These are phyloP conservation scores for Actenoides hombroni DNA, from an alignment of 2,113 vertebrate species.

Conservation along the genomic window DNA sequence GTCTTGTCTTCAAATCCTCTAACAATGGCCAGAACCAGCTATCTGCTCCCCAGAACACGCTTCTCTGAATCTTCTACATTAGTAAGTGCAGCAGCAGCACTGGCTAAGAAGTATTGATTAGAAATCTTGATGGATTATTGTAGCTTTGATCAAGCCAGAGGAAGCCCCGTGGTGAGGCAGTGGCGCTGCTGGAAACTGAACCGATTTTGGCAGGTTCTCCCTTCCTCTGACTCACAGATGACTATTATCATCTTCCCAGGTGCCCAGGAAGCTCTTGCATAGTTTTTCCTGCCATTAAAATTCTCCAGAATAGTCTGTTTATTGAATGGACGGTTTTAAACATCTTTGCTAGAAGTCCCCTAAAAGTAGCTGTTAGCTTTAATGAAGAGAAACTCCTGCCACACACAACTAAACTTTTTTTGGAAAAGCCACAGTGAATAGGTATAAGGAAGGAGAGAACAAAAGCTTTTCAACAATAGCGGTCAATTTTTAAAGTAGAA, in stretches of 20 bases:
- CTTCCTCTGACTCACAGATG: not conserved
- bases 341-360: not conserved
- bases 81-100: not conserved
- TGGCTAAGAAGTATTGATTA: not conserved
- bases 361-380: not conserved
- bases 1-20: not conserved
- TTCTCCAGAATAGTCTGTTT: not conserved
- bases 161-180: not conserved
- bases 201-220: not conserved
- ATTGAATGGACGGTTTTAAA: not conserved
- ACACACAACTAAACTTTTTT: not conserved
- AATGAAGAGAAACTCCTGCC: not conserved
- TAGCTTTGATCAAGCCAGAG: not conserved
- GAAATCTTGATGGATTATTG: not conserved
- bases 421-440: not conserved
- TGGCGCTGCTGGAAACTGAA: not conserved
- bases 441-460: not conserved
- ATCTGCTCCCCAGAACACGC: not conserved
- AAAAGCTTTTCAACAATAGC: constrained; percentile 25
- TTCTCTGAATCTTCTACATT: not conserved
- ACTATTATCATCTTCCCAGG: not conserved
- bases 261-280: not conserved
- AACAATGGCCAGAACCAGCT: not conserved
- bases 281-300: not conserved
- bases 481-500: constrained; percentile 1